Evolutionary conservation across 2,113 vertebrate genomes (phyloP), one percentile per base, ranked within the genome.

Genomic region (Morone saxatilis): DNA sequence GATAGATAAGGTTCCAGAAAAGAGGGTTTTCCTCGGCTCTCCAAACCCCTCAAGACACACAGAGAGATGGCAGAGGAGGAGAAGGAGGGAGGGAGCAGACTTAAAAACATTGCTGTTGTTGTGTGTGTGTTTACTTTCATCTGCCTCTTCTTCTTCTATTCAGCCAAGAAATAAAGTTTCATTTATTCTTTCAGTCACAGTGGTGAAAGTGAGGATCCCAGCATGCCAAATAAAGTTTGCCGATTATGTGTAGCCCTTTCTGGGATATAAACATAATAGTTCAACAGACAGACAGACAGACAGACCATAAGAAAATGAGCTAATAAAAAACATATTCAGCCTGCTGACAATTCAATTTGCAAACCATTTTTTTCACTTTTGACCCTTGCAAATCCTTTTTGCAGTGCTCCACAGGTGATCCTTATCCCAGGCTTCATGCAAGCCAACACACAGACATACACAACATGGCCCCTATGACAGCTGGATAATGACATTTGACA

Each of bases 1-100:
- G 50, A 83, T 31, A 86, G 89, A 91, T 92, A 93, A 91, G 79
- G 66, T 78, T 89, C 79, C 84, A 89, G 79, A 90, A 93, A 88
- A 91, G 76, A 91, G 84, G 90, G 84, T 87, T 92, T 91, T 77
- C 87, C 86, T 83, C 71, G 40, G 81, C 77, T 89, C 84, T 86
- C 70, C 77, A 87, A 92, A 86, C 61, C 92, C 94, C 90, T 89
- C 76, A 67, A 90, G 93, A 91, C 78, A 90, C 61, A 57, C 78
- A 69, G 86, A 54, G 45, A 79, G 85, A 87, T 80, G 85, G 78
- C 56, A 76, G 82, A 43, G 75, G 69, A 59, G 53, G 72, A 48
- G 50, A 48, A 36, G 61, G 43, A 40, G 36, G 71, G 54, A 5
- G 73, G 19, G 47, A 22, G 66, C 59, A 81, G 56, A 75, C 80